A percentile compares a stretch with the other conserved stretches of the same genome.
These are phyloP conservation scores for Mythimna pallens DNA, from an alignment of 2,888 invertebrate genomes.

Conservation along the genomic window DNA sequence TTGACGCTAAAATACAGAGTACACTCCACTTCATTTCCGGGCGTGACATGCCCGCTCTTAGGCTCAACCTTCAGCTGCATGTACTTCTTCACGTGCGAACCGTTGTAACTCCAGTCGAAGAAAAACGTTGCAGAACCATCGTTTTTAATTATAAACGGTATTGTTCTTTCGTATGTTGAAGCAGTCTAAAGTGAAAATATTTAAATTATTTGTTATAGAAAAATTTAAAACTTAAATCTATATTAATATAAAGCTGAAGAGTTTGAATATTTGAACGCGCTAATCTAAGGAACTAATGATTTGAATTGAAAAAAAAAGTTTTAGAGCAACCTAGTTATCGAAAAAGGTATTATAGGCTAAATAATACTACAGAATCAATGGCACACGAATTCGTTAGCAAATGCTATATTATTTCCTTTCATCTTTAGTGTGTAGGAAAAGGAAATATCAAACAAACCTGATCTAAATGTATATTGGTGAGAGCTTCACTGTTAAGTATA, in stretches of 20 bases:
- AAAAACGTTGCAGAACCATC: constrained; percentile 86
- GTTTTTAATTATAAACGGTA: constrained; percentile 83
- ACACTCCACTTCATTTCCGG: constrained; percentile 79
- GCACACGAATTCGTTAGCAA: background rate
- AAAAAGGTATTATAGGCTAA: too few relatives aligned
- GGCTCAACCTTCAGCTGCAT: constrained; percentile 82
- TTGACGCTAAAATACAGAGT: constrained; percentile 80
- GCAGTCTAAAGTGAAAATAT: constrained; percentile 75
- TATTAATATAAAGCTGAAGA: too few relatives aligned
- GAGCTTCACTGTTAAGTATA: constrained; percentile 77
- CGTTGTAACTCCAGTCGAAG: constrained; percentile 83
- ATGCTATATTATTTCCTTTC: background rate
- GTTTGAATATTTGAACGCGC: too few relatives aligned
- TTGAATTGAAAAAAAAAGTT: too few relatives aligned
- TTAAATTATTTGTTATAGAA: too few relatives aligned
- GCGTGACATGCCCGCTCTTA: constrained; percentile 79
- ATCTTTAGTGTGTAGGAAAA: background rate
- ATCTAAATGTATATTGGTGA: constrained; percentile 85
- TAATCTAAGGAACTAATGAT: too few relatives aligned
- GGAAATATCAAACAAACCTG: constrained; percentile 73
- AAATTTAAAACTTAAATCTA: too few relatives aligned
- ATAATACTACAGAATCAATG: background rate
- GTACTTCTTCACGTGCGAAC: constrained; percentile 80
- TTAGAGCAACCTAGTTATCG: too few relatives aligned
- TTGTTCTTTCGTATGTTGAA: constrained; percentile 83